These are phyloP conservation scores for Agrypnia vestita DNA, from an alignment of 1,140 invertebrate species.

Conservation along the genomic window DNA sequence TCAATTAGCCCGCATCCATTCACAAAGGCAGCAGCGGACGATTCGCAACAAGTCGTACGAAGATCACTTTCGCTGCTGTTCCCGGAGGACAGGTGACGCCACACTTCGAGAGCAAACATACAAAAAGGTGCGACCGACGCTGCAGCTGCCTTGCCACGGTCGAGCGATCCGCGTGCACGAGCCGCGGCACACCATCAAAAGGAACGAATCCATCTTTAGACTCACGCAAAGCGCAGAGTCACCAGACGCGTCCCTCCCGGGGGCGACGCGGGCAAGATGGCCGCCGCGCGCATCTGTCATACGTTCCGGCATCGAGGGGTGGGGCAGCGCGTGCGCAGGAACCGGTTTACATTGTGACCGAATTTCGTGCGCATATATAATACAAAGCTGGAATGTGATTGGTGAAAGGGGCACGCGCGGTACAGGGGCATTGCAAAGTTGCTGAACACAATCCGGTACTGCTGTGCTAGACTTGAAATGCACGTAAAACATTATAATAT, in stretches of 20 bases:
- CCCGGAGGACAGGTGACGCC: constrained; percentile 14
- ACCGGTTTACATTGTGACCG: constrained; percentile 27
- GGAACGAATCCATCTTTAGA: neutral
- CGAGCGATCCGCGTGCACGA: constrained; percentile 1
- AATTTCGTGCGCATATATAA: constrained; percentile 34
- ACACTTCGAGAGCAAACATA: constrained; percentile 8
- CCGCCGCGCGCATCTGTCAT: constrained; percentile 34
- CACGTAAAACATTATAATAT: too few relatives aligned
- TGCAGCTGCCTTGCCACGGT: constrained; percentile 7
- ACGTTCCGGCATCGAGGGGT: constrained; percentile 4
- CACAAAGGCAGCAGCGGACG: neutral
- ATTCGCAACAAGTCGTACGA: neutral
- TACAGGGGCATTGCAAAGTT: constrained; percentile 14
- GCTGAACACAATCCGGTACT: neutral
- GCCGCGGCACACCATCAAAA: constrained; percentile 6
- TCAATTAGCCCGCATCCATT: constrained; percentile 16
- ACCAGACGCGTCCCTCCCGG: neutral
- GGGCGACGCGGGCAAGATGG: constrained; percentile 15
- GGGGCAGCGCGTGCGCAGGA: constrained; percentile 35
- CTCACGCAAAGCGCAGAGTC: neutral
- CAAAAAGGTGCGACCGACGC: constrained; percentile 30
- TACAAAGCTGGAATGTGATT: constrained; percentile 3
- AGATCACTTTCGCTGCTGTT: constrained; percentile 35
- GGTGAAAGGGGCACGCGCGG: constrained; percentile 29
- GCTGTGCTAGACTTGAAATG: too few relatives aligned